phyloP scores from a whole-genome alignment of 2,797 vertebrate species.

The Clarias fuscus region DNA sequence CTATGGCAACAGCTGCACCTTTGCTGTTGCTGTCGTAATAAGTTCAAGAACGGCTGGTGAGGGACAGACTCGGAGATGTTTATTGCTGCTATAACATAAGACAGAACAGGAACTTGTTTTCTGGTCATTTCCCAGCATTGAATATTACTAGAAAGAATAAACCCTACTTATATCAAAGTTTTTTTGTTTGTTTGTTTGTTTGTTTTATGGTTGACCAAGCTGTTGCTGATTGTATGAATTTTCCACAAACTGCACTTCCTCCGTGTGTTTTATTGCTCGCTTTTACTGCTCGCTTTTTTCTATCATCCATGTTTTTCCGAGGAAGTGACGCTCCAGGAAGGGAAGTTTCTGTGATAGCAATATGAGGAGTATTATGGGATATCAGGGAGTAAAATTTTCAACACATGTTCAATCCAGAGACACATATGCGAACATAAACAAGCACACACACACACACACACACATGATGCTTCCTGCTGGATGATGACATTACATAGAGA shows the following conservation, averaged over 20 bases:
- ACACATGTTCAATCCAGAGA: constrained; percentile 15
- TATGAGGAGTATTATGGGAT: not conserved
- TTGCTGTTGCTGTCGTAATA: not conserved
- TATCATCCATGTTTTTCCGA: not conserved
- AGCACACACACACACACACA: not conserved
- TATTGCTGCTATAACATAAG: not conserved
- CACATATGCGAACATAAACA: constrained; percentile 27
- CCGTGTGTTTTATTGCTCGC: not conserved
- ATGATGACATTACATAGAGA: not conserved
- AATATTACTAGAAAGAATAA: not conserved
- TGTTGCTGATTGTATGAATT: not conserved
- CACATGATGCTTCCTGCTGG: not conserved
- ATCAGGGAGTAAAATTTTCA: not conserved
- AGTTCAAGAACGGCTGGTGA: not conserved
- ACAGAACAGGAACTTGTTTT: not conserved
- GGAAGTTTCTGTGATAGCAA: not conserved
- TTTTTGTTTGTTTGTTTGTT: too few species aligned
- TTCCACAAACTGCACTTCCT: not conserved
- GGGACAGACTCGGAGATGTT: not conserved
- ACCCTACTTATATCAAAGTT: too few species aligned
- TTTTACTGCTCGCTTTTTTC: not conserved
- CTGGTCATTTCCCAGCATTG: not conserved
- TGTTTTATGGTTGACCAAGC: too few species aligned
- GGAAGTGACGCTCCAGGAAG: not conserved
- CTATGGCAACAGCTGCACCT: not conserved